Evolutionary conservation across 2,888 invertebrate species (phyloP), one percentile per base, ranked within the genome.

Genomic region (Serripes groenlandicus): DNA sequence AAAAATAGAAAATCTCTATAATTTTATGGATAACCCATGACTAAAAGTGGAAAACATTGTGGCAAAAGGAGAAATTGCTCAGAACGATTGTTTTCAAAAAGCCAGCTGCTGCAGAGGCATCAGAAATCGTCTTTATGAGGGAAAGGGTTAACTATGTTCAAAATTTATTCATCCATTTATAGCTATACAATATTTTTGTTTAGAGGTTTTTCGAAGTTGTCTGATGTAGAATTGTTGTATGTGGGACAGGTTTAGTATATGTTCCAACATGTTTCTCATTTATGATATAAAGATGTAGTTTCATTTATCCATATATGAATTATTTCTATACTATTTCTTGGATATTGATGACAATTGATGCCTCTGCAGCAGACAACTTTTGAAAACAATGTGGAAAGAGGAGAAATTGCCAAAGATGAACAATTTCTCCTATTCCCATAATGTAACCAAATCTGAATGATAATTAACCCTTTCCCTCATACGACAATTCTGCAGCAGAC

Each of bases 371-470:
- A 56, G 23, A n/a, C 3, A n/a, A 9, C 56, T n/a, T 56, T 26
- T 30, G 60, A 60, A 18, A 60, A 60, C 23, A 60, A 30, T 1
- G 18, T 60, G 60, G 32, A 9, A 30, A 60, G 32, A 30, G 60
- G 32, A 30, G 32, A 60, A 60, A 60, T 11, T 30, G 30, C 11
- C 2, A 11, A 30, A 30, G 15, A 30, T 4, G 1, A 60, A 18
- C 60, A 60, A 11, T 60, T 60, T 60, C 60, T 60, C 26, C 60
- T 30, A 30, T 60, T 60, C 18, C 32, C 11, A 30, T 32, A 60
- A 60, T 60, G 30, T 30, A 30, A 30, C 32, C 60, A 3, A 49
- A 2, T 5, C 49, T 49, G n/a, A n/a, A n/a, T n/a, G n/a, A n/a
- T n/a, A n/a, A n/a, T 23, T 23, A 54, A 54, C 5, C n/a, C 54